These are phyloP conservation scores for Cheilosia grossa DNA, from an alignment of 2,888 invertebrate genomes.

Conservation along the genomic window DNA sequence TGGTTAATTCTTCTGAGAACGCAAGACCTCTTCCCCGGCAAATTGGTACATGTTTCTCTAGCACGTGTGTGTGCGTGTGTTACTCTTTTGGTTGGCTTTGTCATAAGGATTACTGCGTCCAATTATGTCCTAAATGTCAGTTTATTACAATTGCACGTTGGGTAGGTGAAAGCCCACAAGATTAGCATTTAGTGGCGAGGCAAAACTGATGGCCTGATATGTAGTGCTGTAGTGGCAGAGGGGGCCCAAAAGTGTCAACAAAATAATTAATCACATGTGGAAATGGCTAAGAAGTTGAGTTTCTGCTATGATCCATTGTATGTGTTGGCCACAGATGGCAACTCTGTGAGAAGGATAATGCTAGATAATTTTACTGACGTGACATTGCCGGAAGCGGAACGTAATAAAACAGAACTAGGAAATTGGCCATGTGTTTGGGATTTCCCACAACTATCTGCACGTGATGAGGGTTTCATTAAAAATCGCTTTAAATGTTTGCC, in stretches of 20 bases:
- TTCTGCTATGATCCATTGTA: conserved; percentile 9
- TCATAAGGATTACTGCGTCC: conserved; percentile 57
- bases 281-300: conserved; percentile 30
- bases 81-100: conserved; percentile 18
- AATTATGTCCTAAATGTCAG: conserved; percentile 57
- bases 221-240: background rate
- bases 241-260: conserved; percentile 32
- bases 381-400: background rate
- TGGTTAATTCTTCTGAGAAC: conserved; percentile 35
- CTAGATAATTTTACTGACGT: conserved; percentile 9
- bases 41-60: background rate
- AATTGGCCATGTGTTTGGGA: background rate
- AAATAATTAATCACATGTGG: conserved; percentile 57
- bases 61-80: background rate
- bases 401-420: background rate
- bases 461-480: background rate
- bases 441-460: conserved; percentile 2
- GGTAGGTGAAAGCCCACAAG: conserved; percentile 22
- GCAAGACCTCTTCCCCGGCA: background rate
- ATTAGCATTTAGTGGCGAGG: conserved; percentile 17
- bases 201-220: background rate
- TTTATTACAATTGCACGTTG: conserved; percentile 53
- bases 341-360: conserved; percentile 35
- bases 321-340: conserved; percentile 28
- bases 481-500: conserved; percentile 1